Evolutionary conservation across 2,888 invertebrate genomes (phyloP).

Genomic region (Magallana nippona): DNA sequence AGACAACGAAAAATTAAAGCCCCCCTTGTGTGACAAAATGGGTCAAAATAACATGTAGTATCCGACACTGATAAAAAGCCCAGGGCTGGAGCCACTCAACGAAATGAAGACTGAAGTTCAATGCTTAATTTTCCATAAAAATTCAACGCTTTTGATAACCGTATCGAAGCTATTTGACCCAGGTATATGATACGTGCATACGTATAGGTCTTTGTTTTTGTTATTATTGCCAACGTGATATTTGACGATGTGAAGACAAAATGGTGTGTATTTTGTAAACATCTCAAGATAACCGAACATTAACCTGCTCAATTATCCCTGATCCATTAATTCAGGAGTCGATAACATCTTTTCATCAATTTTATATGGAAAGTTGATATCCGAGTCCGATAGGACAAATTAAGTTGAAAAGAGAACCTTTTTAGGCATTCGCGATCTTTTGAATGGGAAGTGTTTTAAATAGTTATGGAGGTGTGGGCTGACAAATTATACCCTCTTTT

Average conservation of each 20-base stretch:
- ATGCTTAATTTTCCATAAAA: conserved; percentile 32
- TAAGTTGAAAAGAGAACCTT: no score
- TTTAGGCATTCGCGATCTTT: no score
- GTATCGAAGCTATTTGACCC: background rate
- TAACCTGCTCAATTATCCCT: background rate
- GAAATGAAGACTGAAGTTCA: background rate
- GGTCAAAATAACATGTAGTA: background rate
- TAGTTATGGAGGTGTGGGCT: no score
- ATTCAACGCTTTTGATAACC: background rate
- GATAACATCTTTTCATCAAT: background rate
- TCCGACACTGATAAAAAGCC: background rate
- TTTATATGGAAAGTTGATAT: background rate
- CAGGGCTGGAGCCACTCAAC: background rate
- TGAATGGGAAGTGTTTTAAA: no score
- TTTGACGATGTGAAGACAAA: background rate
- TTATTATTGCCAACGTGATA: background rate
- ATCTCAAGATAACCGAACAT: background rate
- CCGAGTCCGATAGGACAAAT: no score
- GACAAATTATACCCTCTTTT: no score
- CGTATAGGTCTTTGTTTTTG: background rate
- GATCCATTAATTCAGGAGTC: background rate
- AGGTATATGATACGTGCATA: no score
- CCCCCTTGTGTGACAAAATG: background rate
- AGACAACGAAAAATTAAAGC: background rate
- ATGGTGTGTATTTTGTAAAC: background rate